These are phyloP conservation scores for Phodopus roborovskii DNA, from an alignment of 2,113 vertebrate species.

Conservation along the genomic window DNA sequence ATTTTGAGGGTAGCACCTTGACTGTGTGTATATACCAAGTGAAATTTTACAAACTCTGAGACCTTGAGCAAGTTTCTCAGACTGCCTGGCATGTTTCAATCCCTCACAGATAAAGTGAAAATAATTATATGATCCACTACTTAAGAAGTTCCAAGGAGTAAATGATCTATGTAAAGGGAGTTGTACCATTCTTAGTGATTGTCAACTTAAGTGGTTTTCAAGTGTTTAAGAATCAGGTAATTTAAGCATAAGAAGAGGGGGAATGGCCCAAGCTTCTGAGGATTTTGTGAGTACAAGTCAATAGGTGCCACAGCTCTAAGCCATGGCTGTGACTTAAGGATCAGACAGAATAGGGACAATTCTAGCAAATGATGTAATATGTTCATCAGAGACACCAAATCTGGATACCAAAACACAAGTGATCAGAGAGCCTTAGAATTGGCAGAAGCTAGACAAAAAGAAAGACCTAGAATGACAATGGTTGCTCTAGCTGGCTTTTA, in stretches of 20 bases:
- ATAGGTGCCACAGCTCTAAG: neutral
- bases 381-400: neutral
- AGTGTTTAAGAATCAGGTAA: slow-evolving; percentile 24
- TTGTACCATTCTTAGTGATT: neutral
- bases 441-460: neutral
- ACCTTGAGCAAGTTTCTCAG: neutral
- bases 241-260: neutral
- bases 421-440: neutral
- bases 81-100: neutral
- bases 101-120: slow-evolving; percentile 32
- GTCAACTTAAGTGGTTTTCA: slow-evolving; percentile 27
- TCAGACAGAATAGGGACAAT: neutral
- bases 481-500: neutral
- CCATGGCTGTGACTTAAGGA: neutral
- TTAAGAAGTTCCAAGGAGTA: neutral
- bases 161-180: neutral
- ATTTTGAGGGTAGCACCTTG: neutral
- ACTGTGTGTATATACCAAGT: neutral
- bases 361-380: neutral
- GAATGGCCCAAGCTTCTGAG: neutral
- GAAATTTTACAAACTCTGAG: neutral
- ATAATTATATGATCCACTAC: neutral
- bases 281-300: neutral
- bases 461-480: neutral
- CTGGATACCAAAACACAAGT: neutral